Percentiles rank a stretch among this genome's conserved stretches.
These are phyloP conservation scores for Drosophila malerkotliana DNA, from an alignment of 1,140 invertebrate species.

Conservation along the genomic window DNA sequence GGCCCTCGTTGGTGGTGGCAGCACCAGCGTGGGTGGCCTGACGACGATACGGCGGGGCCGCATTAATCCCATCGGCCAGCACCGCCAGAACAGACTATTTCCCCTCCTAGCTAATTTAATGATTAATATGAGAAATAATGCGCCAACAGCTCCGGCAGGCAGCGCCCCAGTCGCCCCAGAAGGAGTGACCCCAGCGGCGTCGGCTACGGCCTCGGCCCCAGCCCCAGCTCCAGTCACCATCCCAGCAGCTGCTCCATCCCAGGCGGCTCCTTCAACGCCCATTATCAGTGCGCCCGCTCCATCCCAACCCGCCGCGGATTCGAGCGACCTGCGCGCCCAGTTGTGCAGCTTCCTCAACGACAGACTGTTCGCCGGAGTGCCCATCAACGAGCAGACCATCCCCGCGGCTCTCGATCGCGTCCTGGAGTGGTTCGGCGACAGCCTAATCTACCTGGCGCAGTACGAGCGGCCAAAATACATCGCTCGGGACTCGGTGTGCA, in stretches of 20 bases:
- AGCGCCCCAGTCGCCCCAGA: constrained; percentile 4
- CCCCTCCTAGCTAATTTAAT: constrained; percentile 50
- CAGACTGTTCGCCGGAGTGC: constrained; percentile 56
- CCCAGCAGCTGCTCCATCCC: constrained; percentile 5
- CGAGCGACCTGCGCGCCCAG: constrained; percentile 53
- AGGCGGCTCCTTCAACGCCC: constrained; percentile 2
- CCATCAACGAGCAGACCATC: constrained; percentile 71
- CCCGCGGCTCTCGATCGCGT: constrained; percentile 59
- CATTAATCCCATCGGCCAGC: constrained; percentile 10
- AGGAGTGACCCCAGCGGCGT: neutral
- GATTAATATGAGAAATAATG: constrained; percentile 73
- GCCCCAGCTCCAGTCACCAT: neutral
- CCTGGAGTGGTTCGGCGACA: constrained; percentile 63
- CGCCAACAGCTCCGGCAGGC: constrained; percentile 65
- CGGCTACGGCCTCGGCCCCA: neutral
- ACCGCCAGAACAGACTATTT: constrained; percentile 40
- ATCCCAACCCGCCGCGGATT: constrained; percentile 1
- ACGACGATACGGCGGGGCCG: constrained; percentile 17
- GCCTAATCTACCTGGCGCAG: constrained; percentile 68
- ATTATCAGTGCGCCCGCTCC: neutral
- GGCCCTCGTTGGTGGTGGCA: constrained; percentile 49
- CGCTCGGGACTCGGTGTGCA: constrained; percentile 73
- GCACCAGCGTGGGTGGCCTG: constrained; percentile 25
- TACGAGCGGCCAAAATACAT: constrained; percentile 76
- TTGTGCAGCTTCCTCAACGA: constrained; percentile 56